Conservation (phyloP, 2,888 invertebrate genomes). For the Lordiphosa andalusiaca region DNA sequence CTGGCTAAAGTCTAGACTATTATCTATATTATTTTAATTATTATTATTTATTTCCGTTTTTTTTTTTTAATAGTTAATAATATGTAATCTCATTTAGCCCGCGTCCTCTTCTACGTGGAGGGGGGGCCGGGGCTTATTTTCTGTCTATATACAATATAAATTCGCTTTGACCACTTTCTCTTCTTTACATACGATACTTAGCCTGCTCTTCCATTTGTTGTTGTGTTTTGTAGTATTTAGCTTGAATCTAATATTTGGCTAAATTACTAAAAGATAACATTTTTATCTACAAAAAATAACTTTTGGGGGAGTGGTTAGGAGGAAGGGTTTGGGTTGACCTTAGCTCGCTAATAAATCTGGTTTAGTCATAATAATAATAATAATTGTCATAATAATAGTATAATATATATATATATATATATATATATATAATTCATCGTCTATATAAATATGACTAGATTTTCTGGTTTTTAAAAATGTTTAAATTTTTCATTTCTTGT, state of each 20-base stretch:
- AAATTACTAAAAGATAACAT: constrained; percentile 72
- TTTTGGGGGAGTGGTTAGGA: constrained; percentile 48
- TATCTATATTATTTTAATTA: constrained; percentile 37
- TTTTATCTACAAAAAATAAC: constrained; percentile 75
- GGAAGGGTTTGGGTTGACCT: constrained; percentile 37
- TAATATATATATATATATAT: constrained; percentile 37
- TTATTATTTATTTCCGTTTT: constrained; percentile 6
- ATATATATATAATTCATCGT: constrained; percentile 42
- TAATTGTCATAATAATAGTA: constrained; percentile 66
- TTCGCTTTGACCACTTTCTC: constrained; percentile 66
- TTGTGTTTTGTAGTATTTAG: constrained; percentile 10
- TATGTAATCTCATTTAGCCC: constrained; percentile 55
- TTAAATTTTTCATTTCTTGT: constrained; percentile 40
- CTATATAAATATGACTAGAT: constrained; percentile 58
- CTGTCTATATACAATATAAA: constrained; percentile 70
- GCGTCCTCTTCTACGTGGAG: constrained; percentile 44
- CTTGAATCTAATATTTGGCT: constrained; percentile 71
- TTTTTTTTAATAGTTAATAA: constrained; percentile 13
- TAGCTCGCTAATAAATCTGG: constrained; percentile 57
- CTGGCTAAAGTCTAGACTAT: constrained; percentile 56
- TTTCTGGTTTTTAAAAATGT: constrained; percentile 47
- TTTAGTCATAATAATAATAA: constrained; percentile 64
- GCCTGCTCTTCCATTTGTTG: constrained; percentile 34
- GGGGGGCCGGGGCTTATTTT: constrained; percentile 14
- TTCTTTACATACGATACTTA: constrained; percentile 31